Evolutionary conservation across 1,140 invertebrate genomes (phyloP).

Genomic region (Drosophila kohkoa): DNA sequence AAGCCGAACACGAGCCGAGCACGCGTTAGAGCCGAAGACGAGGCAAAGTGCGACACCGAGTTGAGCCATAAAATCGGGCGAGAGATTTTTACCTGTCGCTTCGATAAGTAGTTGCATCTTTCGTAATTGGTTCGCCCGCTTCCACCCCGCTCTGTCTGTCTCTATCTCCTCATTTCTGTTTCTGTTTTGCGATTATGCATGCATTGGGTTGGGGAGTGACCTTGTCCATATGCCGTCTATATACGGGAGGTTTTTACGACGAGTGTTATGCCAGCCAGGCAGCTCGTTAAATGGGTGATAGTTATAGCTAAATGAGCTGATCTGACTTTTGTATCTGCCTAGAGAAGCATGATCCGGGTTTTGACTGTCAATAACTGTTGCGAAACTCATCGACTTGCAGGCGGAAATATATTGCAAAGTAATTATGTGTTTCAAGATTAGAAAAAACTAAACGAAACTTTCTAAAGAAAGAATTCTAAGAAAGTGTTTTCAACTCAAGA

Average conservation of each 20-base stretch:
- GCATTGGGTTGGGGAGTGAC: conserved; percentile 19
- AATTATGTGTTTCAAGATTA: no score
- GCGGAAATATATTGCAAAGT: neutral
- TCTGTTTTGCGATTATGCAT: conserved; percentile 11
- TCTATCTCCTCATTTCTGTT: no score
- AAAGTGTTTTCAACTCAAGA: neutral
- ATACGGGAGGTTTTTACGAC: conserved; percentile 30
- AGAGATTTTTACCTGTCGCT: conserved; percentile 12
- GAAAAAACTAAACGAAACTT: neutral
- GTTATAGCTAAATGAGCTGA: conserved; percentile 8
- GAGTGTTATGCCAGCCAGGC: conserved; percentile 13
- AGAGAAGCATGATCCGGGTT: neutral
- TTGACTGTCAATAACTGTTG: neutral
- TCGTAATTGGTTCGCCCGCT: conserved; percentile 31
- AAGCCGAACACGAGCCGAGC: conserved; percentile 14
- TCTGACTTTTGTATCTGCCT: conserved; percentile 18
- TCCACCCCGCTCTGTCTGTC: neutral
- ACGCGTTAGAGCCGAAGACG: neutral
- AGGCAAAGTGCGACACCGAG: neutral
- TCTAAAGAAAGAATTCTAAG: neutral
- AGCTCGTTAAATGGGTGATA: conserved; percentile 22
- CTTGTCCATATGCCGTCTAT: conserved; percentile 26
- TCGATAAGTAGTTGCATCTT: conserved; percentile 40
- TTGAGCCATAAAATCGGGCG: conserved; percentile 13
- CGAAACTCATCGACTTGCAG: neutral